Evolutionary conservation across 2,797 vertebrate species (phyloP).

Genomic region (Acestrorhynchus altus): DNA sequence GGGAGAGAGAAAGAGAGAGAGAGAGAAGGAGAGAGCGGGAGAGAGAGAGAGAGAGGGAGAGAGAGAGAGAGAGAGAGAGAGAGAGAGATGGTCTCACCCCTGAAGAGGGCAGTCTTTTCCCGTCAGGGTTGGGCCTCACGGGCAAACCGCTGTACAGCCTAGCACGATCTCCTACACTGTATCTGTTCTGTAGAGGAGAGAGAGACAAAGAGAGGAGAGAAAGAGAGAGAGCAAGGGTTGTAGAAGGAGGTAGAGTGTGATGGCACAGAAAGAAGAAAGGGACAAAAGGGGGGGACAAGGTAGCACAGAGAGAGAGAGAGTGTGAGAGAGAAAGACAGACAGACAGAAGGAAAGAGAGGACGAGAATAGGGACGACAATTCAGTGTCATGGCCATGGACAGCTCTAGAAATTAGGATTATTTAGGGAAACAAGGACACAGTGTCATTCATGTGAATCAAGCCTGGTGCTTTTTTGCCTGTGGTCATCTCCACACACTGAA

Average conservation of each 20-base stretch:
- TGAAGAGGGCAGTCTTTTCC: constrained; percentile 86
- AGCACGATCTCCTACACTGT: constrained; percentile 78
- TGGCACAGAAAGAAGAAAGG: constrained; percentile 3
- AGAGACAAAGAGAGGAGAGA: constrained; percentile 67
- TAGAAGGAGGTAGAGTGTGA: constrained; percentile 59
- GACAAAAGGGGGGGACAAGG: constrained; percentile 48
- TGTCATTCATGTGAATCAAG: background rate
- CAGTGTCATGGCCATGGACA: constrained; percentile 40
- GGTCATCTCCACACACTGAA: background rate
- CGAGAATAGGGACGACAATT: constrained; percentile 46
- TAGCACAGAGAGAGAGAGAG: constrained; percentile 43
- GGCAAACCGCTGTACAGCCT: constrained; percentile 82
- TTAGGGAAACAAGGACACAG: constrained; percentile 4
- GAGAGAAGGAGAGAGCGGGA: background rate
- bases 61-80: constrained; percentile 16
- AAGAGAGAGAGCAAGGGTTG: constrained; percentile 58
- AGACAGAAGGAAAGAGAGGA: constrained; percentile 57
- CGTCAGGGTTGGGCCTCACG: constrained; percentile 82
- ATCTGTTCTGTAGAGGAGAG: constrained; percentile 79
- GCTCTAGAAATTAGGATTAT: background rate
- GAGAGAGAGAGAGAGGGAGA: constrained; percentile 25
- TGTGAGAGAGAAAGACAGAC: constrained; percentile 59
- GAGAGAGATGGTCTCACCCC: constrained; percentile 74
- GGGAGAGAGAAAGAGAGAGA: background rate
- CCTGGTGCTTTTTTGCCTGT: background rate